Evolutionary conservation across 2,797 vertebrate genomes (phyloP).

Genomic region (Crocidura indochinensis): DNA sequence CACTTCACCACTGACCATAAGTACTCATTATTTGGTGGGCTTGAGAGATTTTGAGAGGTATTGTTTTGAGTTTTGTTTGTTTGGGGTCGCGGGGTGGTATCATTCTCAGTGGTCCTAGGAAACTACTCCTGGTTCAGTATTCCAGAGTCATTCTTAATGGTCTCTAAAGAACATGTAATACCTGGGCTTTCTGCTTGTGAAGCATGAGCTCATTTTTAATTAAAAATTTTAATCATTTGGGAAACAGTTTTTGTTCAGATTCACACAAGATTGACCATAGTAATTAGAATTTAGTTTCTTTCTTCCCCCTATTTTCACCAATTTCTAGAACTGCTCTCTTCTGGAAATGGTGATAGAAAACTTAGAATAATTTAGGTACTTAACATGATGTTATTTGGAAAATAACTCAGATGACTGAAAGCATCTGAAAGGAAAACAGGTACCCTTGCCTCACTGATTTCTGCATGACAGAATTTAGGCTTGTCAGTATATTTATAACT

Average conservation of each 20-base stretch:
- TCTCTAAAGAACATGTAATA: too few species aligned
- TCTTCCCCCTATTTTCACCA: background rate
- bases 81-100: too few species aligned
- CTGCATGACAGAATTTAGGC: background rate
- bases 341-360: background rate
- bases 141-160: too few species aligned
- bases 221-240: background rate
- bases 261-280: background rate
- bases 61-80: too few species aligned
- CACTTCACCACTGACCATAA: too few species aligned
- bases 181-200: too few species aligned
- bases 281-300: too few species aligned
- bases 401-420: slow-evolving; percentile 9
- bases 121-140: too few species aligned
- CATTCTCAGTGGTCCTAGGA: too few species aligned
- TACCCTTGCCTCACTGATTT: background rate
- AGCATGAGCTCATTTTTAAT: too few species aligned
- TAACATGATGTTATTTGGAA: slow-evolving; percentile 25
- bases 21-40: too few species aligned
- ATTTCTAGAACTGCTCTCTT: slow-evolving; percentile 11
- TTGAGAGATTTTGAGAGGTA: too few species aligned
- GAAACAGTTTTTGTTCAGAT: background rate
- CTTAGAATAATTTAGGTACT: slow-evolving; percentile 1
- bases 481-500: background rate
- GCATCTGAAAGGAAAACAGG: slow-evolving; percentile 1